Evolutionary conservation across 2,888 invertebrate species (phyloP), one percentile per base, ranked within the genome.

Genomic region (Hirtodrosophila confusa): DNA sequence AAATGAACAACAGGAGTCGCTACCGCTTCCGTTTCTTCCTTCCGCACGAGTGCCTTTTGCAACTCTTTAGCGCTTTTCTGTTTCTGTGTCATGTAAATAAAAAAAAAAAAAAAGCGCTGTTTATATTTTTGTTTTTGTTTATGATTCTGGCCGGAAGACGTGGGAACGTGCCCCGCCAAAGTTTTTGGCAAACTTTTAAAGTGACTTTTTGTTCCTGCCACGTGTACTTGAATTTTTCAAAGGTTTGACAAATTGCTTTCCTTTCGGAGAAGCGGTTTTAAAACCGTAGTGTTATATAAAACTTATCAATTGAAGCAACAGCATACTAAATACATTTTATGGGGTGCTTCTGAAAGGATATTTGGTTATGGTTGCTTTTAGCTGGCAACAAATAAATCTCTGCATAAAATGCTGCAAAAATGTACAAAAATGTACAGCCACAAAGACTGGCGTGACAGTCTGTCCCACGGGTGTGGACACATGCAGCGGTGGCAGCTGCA

Each of bases 41-140:
- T 44, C 60, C 27, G 36, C 67, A 37, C 43, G 45, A 47, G 33
- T 71, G 51, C 41, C 56, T 54, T 56, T 58, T 66, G 44, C 62
- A 85, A 71, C 82, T 75, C 61, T 73, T 66, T 48, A 45, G 43
- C 35, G 45, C 49, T 62, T 63, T 51, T 62, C 44, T 40, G 60
- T 57, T 67, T 31, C 44, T 37, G 57, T 67, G 53, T 69, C 76
- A 62, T 69, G 87, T 78, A 78, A 80, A 87, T 75, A 78, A 54
- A 75, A 87, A 80, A 78, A 60, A 60, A 75, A 75, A 78, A 58
- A 62, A 53, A 50, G 44, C 76, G 36, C 31, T 11, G 43, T 57
- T 65, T 50, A 37, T 43, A 12, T 31, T 31, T 36, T 24, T 39
- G 11, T 8, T 9, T 29, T 7, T 53, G 8, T 39, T 7, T 24